Percentiles rank a stretch among this genome's conserved stretches.
Evolutionary conservation across 2,113 vertebrate species (phyloP).

Genomic region (Gopherus flavomarginatus): DNA sequence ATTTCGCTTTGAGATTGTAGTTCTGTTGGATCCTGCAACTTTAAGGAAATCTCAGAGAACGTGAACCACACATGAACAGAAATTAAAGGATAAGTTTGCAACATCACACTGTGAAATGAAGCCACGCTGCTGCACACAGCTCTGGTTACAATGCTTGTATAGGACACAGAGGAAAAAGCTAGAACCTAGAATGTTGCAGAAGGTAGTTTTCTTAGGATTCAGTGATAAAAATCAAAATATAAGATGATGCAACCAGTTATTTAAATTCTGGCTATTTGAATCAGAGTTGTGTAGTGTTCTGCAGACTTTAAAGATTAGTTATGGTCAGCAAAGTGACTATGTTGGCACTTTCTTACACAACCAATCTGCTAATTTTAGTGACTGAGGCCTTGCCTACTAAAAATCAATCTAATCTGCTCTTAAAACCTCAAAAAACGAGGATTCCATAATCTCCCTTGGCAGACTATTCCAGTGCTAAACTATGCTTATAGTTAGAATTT

Average conservation of each 20-base stretch:
- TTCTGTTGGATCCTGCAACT: not conserved
- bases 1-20: not conserved
- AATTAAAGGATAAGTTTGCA: not conserved
- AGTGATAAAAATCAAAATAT: not conserved
- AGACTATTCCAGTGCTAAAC: too few relatives aligned
- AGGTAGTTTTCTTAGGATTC: not conserved
- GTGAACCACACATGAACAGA: not conserved
- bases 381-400: not conserved
- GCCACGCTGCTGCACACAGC: not conserved
- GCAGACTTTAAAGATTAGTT: fast-evolving
- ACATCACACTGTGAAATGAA: not conserved
- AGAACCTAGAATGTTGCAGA: not conserved
- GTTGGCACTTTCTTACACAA: not conserved
- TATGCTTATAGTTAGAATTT: too few relatives aligned
- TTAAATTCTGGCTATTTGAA: not conserved
- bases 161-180: not conserved
- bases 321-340: not conserved
- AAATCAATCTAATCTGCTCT: not conserved
- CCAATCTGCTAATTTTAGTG: not conserved
- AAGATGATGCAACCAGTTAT: not conserved
- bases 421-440: not conserved
- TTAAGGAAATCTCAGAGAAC: not conserved
- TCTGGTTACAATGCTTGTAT: not conserved
- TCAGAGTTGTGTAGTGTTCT: not conserved
- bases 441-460: too few relatives aligned